A percentile compares a stretch with the other conserved stretches of the same genome.
Conservation (phyloP, 1,140 invertebrate genomes). For the Nebria ingens region DNA sequence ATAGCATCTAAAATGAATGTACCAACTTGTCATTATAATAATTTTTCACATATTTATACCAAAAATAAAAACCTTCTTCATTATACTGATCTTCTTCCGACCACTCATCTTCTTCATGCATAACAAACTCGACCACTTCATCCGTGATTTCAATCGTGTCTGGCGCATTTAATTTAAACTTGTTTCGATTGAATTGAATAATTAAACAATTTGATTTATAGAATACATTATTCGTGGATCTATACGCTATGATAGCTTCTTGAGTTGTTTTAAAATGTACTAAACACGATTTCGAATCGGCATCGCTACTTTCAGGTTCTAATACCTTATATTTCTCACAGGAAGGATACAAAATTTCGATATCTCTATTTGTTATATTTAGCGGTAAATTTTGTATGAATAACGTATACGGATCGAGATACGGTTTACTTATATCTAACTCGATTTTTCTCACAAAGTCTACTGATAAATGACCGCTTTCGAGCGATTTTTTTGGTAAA, state of each 20-base stretch:
- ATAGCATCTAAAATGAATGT: too few relatives aligned
- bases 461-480: not conserved
- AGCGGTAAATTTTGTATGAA: not conserved
- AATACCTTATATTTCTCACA: not conserved
- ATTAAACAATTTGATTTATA: not conserved
- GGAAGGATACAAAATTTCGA: not conserved
- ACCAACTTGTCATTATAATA: not conserved
- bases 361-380: not conserved
- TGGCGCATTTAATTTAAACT: not conserved
- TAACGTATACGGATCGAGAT: not conserved
- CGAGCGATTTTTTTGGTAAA: not conserved
- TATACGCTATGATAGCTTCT: not conserved
- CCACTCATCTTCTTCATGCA: not conserved
- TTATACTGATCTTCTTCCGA: not conserved
- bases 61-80: not conserved
- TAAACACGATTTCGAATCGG: not conserved
- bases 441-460: not conserved
- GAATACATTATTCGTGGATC: not conserved
- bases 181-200: not conserved
- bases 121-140: not conserved
- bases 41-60: not conserved
- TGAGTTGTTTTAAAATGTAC: not conserved
- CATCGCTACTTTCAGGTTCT: not conserved
- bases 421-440: not conserved
- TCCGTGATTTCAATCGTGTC: not conserved